phyloP scores from a whole-genome alignment of 2,888 invertebrate species.

The Microplitis manilae region DNA sequence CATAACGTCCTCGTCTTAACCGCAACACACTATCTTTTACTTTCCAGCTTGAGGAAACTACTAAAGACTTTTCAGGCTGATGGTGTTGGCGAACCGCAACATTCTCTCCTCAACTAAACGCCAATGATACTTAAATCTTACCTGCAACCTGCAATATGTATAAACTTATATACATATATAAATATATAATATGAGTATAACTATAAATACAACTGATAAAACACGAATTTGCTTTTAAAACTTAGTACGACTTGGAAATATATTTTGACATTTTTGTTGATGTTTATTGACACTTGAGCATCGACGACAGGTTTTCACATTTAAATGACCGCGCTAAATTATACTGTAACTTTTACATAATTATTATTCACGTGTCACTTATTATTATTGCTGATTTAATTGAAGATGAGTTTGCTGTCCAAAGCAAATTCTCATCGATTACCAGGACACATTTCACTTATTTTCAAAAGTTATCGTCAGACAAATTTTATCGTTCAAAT shows the following conservation, averaged over 20 bases:
- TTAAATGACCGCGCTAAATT: background rate
- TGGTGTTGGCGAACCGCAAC: background rate
- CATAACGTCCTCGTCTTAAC: slow-evolving; percentile 10
- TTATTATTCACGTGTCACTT: background rate
- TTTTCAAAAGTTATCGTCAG: background rate
- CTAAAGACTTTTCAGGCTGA: background rate
- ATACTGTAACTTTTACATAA: background rate
- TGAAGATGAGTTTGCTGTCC: background rate
- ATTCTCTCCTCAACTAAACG: background rate
- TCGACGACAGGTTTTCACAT: background rate
- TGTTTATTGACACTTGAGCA: slow-evolving; percentile 7
- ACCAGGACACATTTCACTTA: background rate
- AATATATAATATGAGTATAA: background rate
- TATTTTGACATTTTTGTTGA: background rate
- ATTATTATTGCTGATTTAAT: background rate
- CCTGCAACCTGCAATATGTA: background rate
- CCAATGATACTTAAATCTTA: background rate
- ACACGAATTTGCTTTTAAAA: slow-evolving; percentile 13
- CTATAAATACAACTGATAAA: background rate
- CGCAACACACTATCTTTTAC: slow-evolving; percentile 16
- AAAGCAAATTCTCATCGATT: background rate
- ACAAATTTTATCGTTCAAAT: too few species aligned
- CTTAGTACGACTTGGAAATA: background rate
- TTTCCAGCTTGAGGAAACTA: slow-evolving; percentile 1
- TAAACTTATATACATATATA: background rate